Base-by-base conservation (phyloP, 53 echinoderm and acorn worm species). In the Echinarachnius parma region DNA sequence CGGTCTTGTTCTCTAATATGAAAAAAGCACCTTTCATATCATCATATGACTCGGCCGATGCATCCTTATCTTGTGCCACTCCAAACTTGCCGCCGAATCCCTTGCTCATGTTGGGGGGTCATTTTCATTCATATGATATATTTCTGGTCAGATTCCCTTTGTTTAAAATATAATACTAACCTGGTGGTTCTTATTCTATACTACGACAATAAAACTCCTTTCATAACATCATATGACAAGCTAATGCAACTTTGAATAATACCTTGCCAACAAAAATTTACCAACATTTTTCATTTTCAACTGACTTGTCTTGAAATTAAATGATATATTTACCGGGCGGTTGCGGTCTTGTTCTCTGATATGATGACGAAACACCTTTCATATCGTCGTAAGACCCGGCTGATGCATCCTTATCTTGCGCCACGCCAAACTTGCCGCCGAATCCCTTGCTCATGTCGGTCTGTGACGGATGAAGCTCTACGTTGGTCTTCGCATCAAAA, bases 71-170 rank as follows among this genome's bases (percentile, higher is more conserved):
- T 15, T 81, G 79, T 7, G 79, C 61, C 9, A 96, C 87, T 20
- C 96, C 96, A 62, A 82, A 96, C 79, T 96, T 94, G 37, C 95
- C 95, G 4, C 95, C 95, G 60, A 94, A 90, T 21, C 95, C 95
- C 28, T 76, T 78, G 5, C 77, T 33, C 56, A 84, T 81, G 72
- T 93, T n/a, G n/a, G n/a, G n/a, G n/a, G n/a, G n/a, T n/a, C n/a
- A n/a, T n/a, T n/a, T n/a, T n/a, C n/a, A n/a, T n/a, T n/a, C n/a
- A n/a, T n/a, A n/a, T n/a, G n/a, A n/a, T n/a, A n/a, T n/a, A n/a
- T n/a, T n/a, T n/a, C n/a, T n/a, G n/a, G n/a, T n/a, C n/a, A n/a
- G n/a, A n/a, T n/a, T n/a, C n/a, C n/a, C n/a, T n/a, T n/a, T n/a
- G n/a, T n/a, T n/a, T n/a, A n/a, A n/a, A n/a, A n/a, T n/a, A n/a